Evolutionary conservation across 2,797 vertebrate species (phyloP), one percentile per base, ranked within the genome.

Genomic region (Triplophysa yarkandensis): DNA sequence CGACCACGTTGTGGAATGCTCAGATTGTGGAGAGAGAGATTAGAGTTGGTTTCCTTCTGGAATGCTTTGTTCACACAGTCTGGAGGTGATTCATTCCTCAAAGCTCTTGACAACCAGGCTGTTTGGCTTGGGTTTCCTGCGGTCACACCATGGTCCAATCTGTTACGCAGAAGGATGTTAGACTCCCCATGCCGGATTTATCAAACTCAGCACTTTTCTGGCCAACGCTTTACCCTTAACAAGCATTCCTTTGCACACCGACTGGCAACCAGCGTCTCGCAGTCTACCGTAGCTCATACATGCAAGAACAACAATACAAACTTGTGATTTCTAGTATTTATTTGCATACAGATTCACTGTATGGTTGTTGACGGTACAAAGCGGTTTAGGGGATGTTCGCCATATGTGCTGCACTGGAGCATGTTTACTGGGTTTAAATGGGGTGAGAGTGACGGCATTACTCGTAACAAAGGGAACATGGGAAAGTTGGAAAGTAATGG

Each of bases 61-160:
- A 30, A 13, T 4, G 27, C 61, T 44, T 60, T 39, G 17, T 55
- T 46, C 44, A 23, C 41, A 36, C 25, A 46, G 25, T 28, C 55
- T 43, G 39, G 55, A 75, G n/a, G 16, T 16, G 23, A 3, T 68
- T 68, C n/a, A 52, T 39, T 32, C 65, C 61, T 70, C 71, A 19
- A 66, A 39, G 77, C 48, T 74, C 70, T 68, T 63, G 55, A 74
- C 48, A 57, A 74, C 30, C 17, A 61, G 57, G 43, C 74, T 68
- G 58, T 73, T 74, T 66, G 30, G 44, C 28, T 50, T 28, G 36
- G 28, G 30, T 71, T 77, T 64, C 28, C 27, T 58, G 61, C 52
- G 36, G 27, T 9, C 48, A 72, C 27, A 10, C 34, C 16, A 46
- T 16, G 14, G 25, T 43, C 36, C 52, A 44, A 61, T 78, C 70